A percentile compares a stretch with the other conserved stretches of the same genome.
phyloP scores from a whole-genome alignment of 2,888 invertebrate species.

The Nemotelus pantherinus region DNA sequence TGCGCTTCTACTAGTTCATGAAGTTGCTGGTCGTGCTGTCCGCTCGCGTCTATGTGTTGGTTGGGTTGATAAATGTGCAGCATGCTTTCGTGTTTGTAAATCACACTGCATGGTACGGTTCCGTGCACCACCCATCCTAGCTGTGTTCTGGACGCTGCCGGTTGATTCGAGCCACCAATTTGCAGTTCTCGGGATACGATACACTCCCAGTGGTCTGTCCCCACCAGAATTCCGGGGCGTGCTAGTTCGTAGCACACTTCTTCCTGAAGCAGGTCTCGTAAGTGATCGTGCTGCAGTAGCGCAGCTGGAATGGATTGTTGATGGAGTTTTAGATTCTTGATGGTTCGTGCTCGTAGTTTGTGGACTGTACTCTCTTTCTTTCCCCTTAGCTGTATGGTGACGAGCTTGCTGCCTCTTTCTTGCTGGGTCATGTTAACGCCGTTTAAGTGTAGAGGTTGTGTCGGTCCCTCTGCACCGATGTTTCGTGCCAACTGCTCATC shows the following conservation, averaged over 20 bases:
- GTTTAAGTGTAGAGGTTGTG: no score
- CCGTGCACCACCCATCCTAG: neutral
- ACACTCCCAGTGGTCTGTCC: no score
- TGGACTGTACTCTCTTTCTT: neutral
- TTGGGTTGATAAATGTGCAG: conserved; percentile 10
- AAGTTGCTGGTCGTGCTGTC: neutral
- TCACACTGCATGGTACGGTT: neutral
- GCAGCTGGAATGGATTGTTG: neutral
- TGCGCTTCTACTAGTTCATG: conserved; percentile 16
- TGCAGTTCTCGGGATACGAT: conserved; percentile 7
- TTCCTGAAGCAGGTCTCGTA: no score
- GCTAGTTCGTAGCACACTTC: no score
- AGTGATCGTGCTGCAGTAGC: no score
- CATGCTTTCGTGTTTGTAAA: conserved; percentile 2
- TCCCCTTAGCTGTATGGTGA: no score
- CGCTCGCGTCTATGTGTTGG: conserved; percentile 5
- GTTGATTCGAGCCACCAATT: neutral
- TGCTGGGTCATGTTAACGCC: no score
- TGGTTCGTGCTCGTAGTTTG: conserved; percentile 6
- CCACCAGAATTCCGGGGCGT: no score
- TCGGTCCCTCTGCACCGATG: no score
- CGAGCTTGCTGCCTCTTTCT: no score
- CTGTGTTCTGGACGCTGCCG: neutral
- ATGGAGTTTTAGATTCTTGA: conserved; percentile 11
- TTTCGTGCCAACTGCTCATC: conserved; percentile 5